Base-by-base conservation (phyloP, 2,888 invertebrate species). In the Synanthedon andrenaeformis region DNA sequence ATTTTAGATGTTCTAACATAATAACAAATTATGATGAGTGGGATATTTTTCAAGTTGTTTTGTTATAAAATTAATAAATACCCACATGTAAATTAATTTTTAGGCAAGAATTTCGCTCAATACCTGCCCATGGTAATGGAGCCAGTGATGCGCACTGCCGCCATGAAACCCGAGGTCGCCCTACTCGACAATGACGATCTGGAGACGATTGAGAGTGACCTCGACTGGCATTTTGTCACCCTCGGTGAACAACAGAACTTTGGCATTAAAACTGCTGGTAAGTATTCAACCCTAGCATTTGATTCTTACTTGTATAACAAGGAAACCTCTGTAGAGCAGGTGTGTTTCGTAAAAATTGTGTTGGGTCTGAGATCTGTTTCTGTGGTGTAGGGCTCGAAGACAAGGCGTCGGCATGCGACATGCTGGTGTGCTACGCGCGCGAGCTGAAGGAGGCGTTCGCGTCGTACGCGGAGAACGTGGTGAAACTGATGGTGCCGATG, bases 121-220 rank as follows among this genome's bases (percentile, higher is more conserved):
- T 98, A 97, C 76, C 88, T 98, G 55, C 97, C 97, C 0, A 89
- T 96, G 79, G 97, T 98, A n/a, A 98, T 98, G 96, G 94, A 94
- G 28, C 96, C 97, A 0, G 97, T 98, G 49, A 91, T 98, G 88
- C 92, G 94, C 66, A 95, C 97, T 3, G 98, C 97, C 6, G 92
- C 95, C 4, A 92, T 97, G 89, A 96, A 96, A 76, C 97, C 98
- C 0, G 97, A 98, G 79, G 95, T 98, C 49, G 95, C 96, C 13
- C 83, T 97, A 41, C 78, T 97, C 11, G 96, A 97, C 75, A 94
- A 96, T 79, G 93, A 94, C 65, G 94, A 94, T 67, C 89, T 94
- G 79, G 93, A 95, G 72, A 92, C 92, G 48, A 91, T 96, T 53
- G 95, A 96, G 67, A 92, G 92, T 41, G 96, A 96, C 72, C 90